phyloP scores from a whole-genome alignment of 2,113 vertebrate genomes.

The Procavia capensis region DNA sequence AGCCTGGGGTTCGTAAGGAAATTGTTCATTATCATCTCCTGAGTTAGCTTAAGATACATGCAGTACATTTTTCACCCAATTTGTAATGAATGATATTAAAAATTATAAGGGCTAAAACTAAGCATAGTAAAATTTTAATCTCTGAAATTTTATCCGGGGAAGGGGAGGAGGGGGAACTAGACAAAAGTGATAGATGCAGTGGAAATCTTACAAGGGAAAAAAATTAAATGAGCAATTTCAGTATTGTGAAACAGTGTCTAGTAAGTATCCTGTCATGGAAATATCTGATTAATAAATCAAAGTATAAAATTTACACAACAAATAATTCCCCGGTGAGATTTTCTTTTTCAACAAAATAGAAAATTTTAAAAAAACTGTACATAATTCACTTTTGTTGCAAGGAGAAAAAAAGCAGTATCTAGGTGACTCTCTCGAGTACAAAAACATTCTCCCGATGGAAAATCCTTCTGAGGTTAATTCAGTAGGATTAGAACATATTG shows the following conservation, averaged over 20 bases:
- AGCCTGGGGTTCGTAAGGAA: background rate
- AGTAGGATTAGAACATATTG: constrained; percentile 2
- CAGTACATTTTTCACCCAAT: background rate
- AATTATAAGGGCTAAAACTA: background rate
- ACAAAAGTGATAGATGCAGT: background rate
- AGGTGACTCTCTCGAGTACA: background rate
- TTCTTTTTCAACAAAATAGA: constrained; percentile 10
- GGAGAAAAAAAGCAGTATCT: background rate
- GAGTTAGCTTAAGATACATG: background rate
- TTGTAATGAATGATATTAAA: constrained; percentile 27
- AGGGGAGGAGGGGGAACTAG: background rate
- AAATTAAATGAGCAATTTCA: constrained; percentile 25
- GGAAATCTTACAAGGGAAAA: background rate
- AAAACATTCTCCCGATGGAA: background rate
- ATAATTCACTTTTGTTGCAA: background rate
- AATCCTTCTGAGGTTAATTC: background rate
- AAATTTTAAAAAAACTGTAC: background rate
- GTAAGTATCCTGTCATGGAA: background rate
- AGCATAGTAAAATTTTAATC: background rate
- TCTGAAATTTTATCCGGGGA: background rate
- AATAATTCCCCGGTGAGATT: background rate
- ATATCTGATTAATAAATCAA: constrained; percentile 40
- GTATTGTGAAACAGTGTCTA: background rate
- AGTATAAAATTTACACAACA: constrained; percentile 28
- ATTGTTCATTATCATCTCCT: background rate